Evolutionary conservation across 2,888 invertebrate species (phyloP), one percentile per base, ranked within the genome.

Genomic region (Cheilosia vulpina): DNA sequence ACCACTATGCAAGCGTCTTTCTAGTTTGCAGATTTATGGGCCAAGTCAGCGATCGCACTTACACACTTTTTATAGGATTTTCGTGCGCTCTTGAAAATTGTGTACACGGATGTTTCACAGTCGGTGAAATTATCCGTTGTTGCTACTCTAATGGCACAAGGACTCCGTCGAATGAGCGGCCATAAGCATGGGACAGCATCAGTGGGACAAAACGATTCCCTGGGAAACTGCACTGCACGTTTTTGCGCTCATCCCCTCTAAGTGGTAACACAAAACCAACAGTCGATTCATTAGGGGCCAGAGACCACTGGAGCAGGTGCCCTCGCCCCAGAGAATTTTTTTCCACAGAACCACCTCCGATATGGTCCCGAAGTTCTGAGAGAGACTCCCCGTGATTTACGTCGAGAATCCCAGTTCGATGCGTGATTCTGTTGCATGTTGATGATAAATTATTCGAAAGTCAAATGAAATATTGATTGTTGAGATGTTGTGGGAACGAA

Each of bases 361-460:
- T 34, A 31, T 27, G 53, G 19, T 15, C 13, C 57, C 31, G 9
- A 55, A 47, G 60, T 77, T 71, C 65, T 55, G 69, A 72, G 66
- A 58, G 69, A 66, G 66, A 58, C 73, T 62, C 43, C 58, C 71
- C 71, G 63, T 76, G 80, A 85, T 81, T 76, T 76, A 85, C 62
- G 76, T 65, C 60, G 71, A 72, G 66, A 55, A 81, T 81, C 58
- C 63, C 68, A 72, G 85, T 76, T 71, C 85, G 85, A 81, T 85
- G 85, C 85, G 81, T 85, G 85, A 85, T 85, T 85, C 76, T 76
- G 85, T 81, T 85, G 85, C 85, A 85, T 85, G 85, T 76, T 71
- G 76, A 85, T 85, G 85, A 81, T 85, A 81, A 85, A 85, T 85
- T 85, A 76, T 85, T 80, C 69, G 62, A 81, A 58, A 78, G 66